A percentile compares a stretch with the other conserved stretches of the same genome.
phyloP scores from a whole-genome alignment of 2,797 vertebrate genomes.

The Chaetodon trifasciatus region DNA sequence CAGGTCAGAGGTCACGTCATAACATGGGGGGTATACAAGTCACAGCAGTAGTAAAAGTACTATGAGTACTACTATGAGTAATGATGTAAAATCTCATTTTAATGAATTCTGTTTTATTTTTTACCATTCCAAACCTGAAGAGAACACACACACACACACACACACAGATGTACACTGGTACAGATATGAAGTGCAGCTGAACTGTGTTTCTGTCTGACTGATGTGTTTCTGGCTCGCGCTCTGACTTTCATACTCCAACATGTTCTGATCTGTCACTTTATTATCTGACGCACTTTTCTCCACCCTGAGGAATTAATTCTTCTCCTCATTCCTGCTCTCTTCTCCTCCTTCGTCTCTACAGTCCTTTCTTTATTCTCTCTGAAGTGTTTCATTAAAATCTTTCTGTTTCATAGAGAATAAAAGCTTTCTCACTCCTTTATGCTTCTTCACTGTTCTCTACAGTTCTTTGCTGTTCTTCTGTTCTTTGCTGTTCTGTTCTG shows the following conservation, averaged over 20 bases:
- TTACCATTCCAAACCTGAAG: no score
- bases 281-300: conserved; percentile 39
- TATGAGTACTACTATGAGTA: not conserved
- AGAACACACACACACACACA: no score
- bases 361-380: not conserved
- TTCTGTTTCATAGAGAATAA: not conserved
- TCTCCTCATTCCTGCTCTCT: conserved; percentile 35
- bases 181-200: not conserved
- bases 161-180: not conserved
- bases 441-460: no score
- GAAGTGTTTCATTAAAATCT: not conserved
- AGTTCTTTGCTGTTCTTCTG: no score
- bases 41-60: not conserved
- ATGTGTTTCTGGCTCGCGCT: conserved; percentile 51
- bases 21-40: not conserved
- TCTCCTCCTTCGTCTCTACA: not conserved
- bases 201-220: conserved; percentile 26
- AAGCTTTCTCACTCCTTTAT: no score
- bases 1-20: conserved; percentile 83
- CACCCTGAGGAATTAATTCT: conserved; percentile 56
- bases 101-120: no score
- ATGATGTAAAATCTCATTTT: not conserved
- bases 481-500: no score
- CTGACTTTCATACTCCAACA: conserved; percentile 70
- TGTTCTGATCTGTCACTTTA: conserved; percentile 78